phyloP scores from a whole-genome alignment of 1,140 invertebrate species.

The Drosophila prosaltans region DNA sequence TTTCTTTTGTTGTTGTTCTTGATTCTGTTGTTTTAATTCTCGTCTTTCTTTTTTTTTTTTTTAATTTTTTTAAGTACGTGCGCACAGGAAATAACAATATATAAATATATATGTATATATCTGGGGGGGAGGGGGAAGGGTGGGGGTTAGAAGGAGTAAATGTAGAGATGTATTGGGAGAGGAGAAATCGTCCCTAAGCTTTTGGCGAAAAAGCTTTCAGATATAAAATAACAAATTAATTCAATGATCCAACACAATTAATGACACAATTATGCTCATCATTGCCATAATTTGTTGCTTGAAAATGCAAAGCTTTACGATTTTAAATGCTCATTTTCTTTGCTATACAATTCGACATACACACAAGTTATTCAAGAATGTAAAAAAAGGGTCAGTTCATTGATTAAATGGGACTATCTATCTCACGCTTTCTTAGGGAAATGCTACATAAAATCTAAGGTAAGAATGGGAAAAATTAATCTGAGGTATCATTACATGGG shows the following conservation, averaged over 20 bases:
- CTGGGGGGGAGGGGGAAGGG: background rate
- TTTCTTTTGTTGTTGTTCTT: conserved; percentile 16
- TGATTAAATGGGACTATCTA: background rate
- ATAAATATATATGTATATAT: conserved; percentile 44
- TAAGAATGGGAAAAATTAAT: background rate
- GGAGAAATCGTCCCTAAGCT: conserved; percentile 12
- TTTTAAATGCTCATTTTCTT: conserved; percentile 39
- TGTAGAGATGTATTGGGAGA: background rate
- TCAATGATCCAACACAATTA: conserved; percentile 18
- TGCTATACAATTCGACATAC: conserved; percentile 35
- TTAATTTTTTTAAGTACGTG: conserved; percentile 67
- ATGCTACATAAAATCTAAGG: background rate
- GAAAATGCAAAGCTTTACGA: conserved; percentile 37
- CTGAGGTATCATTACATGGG: background rate
- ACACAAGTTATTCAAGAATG: background rate
- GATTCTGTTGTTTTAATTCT: conserved; percentile 36
- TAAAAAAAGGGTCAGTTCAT: background rate
- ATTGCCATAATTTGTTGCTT: conserved; percentile 7
- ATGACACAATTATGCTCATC: conserved; percentile 21
- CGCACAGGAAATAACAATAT: conserved; percentile 78
- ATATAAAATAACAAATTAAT: conserved; percentile 48
- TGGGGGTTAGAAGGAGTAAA: background rate
- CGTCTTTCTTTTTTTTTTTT: conserved; percentile 10
- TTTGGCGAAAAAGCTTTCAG: conserved; percentile 3
- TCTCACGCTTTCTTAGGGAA: conserved; percentile 4